Evolutionary conservation across 2,113 vertebrate species (phyloP).

Genomic region (Tinamus guttatus): DNA sequence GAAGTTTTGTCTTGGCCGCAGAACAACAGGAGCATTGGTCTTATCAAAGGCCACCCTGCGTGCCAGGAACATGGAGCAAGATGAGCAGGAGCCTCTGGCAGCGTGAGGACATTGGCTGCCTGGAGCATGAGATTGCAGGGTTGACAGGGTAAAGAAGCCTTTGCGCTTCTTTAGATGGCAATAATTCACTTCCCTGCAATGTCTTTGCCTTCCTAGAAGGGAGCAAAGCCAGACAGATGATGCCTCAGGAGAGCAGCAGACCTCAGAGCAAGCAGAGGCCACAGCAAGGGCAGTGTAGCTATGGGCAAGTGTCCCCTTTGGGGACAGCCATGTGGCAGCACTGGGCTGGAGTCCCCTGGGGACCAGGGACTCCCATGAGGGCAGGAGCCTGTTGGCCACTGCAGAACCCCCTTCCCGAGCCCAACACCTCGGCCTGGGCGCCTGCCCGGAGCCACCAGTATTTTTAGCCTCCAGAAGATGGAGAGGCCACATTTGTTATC

Average conservation of each 20-base stretch:
- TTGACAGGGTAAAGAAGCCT: not conserved
- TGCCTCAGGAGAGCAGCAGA: not conserved
- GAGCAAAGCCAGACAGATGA: not conserved
- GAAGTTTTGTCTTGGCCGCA: not conserved
- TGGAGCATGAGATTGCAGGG: not conserved
- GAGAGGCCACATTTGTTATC: not conserved
- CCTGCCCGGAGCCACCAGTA: accelerated
- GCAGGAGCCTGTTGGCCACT: accelerated
- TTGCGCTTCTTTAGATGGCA: accelerated
- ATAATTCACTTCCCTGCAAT: not conserved
- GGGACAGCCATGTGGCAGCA: not conserved
- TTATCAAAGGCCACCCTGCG: not conserved
- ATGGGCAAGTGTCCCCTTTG: accelerated
- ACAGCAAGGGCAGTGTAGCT: not conserved
- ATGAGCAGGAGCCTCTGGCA: not conserved
- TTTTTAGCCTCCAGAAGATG: not conserved
- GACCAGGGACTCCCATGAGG: not conserved
- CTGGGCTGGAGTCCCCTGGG: not conserved
- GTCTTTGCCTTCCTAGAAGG: not conserved
- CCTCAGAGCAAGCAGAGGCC: not conserved
- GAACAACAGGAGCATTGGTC: not conserved
- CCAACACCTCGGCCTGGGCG: no score
- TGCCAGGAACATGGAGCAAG: accelerated
- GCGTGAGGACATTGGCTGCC: accelerated
- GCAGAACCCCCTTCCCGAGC: not conserved